Percentiles rank a stretch among this genome's conserved stretches.
These are phyloP conservation scores for Patiria pectinifera DNA, from an alignment of 53 echinoderm and acorn worm genomes.

Conservation along the genomic window DNA sequence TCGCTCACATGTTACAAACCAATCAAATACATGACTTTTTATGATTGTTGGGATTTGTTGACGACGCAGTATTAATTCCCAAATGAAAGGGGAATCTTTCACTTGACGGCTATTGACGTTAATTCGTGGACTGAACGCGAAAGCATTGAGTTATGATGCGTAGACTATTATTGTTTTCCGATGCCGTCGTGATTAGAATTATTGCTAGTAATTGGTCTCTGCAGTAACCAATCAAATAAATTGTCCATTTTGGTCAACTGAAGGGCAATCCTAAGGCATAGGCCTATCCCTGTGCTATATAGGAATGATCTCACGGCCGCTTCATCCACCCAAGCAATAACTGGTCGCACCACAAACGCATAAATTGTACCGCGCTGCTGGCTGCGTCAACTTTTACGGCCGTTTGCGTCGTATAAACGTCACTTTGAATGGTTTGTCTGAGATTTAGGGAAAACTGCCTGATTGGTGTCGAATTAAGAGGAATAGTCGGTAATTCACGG, in stretches of 20 bases:
- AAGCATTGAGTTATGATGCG: background rate
- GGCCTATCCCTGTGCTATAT: background rate
- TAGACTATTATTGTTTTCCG: background rate
- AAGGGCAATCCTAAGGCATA: background rate
- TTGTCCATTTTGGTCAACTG: background rate
- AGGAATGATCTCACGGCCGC: background rate
- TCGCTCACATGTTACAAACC: too few species aligned
- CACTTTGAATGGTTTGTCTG: constrained; percentile 10
- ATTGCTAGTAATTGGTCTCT: background rate
- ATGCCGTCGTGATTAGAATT: background rate
- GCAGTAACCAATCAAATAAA: background rate
- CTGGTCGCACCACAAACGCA: constrained; percentile 21
- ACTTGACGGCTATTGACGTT: too few species aligned
- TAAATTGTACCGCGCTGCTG: constrained; percentile 7
- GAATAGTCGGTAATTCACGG: constrained; percentile 33
- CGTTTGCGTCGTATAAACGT: constrained; percentile 49
- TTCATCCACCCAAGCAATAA: background rate
- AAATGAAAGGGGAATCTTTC: too few species aligned
- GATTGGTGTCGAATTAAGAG: constrained; percentile 17
- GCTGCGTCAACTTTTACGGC: constrained; percentile 39
- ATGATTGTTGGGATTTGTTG: too few species aligned
- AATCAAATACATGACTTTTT: too few species aligned
- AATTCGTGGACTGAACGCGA: background rate
- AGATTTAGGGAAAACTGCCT: constrained; percentile 52
- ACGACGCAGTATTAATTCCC: too few species aligned